Conservation (phyloP, 2,113 vertebrate genomes). For the Megaptera novaeangliae region DNA sequence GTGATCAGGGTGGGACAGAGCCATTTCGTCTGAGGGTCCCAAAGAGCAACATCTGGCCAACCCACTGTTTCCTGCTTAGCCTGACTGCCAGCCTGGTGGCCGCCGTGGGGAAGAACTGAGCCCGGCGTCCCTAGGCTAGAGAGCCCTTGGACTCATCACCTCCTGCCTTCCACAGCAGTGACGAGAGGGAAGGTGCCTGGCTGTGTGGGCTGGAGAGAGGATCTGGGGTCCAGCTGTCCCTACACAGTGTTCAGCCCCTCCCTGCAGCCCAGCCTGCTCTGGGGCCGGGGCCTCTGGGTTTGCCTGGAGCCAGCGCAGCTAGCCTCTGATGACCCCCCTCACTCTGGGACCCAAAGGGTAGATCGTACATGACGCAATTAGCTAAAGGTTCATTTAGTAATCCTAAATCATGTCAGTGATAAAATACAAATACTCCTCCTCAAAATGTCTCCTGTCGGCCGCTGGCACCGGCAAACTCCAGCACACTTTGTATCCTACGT, state of each 20-base stretch:
- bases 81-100: no score
- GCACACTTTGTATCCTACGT: fast-evolving
- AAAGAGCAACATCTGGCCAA: background rate
- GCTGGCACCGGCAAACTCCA: no score
- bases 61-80: background rate
- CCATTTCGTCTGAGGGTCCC: background rate
- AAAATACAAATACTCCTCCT: background rate
- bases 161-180: background rate
- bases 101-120: background rate
- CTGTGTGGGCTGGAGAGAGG: background rate
- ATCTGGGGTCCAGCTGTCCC: background rate
- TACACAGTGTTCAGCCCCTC: no score
- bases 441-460: background rate
- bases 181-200: background rate
- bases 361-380: no score
- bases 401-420: no score
- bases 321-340: background rate
- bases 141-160: background rate
- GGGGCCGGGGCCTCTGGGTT: background rate
- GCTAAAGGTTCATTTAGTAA: background rate
- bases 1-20: background rate
- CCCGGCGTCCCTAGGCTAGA: background rate
- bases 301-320: background rate
- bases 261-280: background rate
- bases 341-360: background rate